Percentiles rank a stretch among this genome's conserved stretches.
phyloP scores from a whole-genome alignment of 1,140 invertebrate species.

The Drosophila miranda region DNA sequence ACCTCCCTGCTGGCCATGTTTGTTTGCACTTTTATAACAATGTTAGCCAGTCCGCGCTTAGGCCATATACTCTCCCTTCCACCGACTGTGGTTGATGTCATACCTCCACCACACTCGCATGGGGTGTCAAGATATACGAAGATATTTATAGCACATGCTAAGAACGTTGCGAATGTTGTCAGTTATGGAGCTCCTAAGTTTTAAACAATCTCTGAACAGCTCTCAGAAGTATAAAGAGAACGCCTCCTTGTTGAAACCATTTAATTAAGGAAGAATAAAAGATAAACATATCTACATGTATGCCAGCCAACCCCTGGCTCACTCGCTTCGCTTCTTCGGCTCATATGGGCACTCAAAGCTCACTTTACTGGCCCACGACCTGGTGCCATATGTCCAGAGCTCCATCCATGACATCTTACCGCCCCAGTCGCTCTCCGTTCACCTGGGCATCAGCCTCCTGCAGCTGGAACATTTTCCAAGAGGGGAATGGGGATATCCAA shows the following conservation, averaged over 20 bases:
- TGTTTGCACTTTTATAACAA: conserved; percentile 78
- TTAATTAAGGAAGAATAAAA: too few species aligned
- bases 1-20: conserved; percentile 47
- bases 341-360: too few species aligned
- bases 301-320: too few species aligned
- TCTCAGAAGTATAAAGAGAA: too few species aligned
- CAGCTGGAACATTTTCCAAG: conserved; percentile 90
- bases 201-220: too few species aligned
- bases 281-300: too few species aligned
- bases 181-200: too few species aligned
- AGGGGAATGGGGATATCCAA: too few species aligned
- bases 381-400: conserved; percentile 92
- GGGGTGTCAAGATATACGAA: too few species aligned
- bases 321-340: too few species aligned
- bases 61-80: conserved; percentile 5
- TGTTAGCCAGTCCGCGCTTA: conserved; percentile 45
- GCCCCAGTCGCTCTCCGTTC: conserved; percentile 87
- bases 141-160: neutral
- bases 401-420: conserved; percentile 93
- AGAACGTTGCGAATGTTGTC: too few species aligned
- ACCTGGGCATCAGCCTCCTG: conserved; percentile 88
- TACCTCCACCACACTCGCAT: conserved; percentile 28
- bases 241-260: too few species aligned
- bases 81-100: conserved; percentile 47
- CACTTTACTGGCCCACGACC: conserved; percentile 84